A percentile compares a stretch with the other conserved stretches of the same genome.
Conservation (phyloP, 92 coral and sea anemone species). For the Actinostola sp. region DNA sequence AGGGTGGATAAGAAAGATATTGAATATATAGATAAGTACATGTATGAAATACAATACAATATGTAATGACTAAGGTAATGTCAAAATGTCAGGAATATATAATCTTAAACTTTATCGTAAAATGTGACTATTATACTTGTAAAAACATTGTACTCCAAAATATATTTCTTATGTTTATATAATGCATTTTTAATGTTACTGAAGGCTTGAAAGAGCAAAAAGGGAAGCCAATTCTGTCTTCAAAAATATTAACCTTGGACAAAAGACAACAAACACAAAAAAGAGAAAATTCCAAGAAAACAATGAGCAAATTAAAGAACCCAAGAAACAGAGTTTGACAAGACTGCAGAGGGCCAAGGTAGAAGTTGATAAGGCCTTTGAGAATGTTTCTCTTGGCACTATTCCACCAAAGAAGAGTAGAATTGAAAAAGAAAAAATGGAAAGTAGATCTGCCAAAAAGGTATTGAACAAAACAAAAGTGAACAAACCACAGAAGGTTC, state of each 20-base stretch:
- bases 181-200: background rate
- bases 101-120: too few relatives aligned
- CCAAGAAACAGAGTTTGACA: constrained; percentile 33
- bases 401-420: constrained; percentile 30
- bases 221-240: constrained; percentile 69
- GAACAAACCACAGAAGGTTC: background rate
- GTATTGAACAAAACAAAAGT: background rate
- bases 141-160: background rate
- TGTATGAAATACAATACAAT: too few relatives aligned
- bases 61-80: too few relatives aligned
- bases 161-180: background rate
- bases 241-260: constrained; percentile 58
- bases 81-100: too few relatives aligned
- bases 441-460: constrained; percentile 8
- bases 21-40: too few relatives aligned
- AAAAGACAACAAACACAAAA: constrained; percentile 23
- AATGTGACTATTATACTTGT: too few relatives aligned
- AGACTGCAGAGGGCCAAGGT: constrained; percentile 62
- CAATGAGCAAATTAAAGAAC: background rate
- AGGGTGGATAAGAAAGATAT: too few relatives aligned
- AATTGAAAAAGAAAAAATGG: constrained; percentile 34
- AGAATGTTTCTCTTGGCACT: constrained; percentile 47
- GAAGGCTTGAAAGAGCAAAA: constrained; percentile 77
- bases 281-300: constrained; percentile 26
- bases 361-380: constrained; percentile 66